These are phyloP conservation scores for Brachirus orientalis DNA, from an alignment of 2,113 vertebrate genomes.

Conservation along the genomic window DNA sequence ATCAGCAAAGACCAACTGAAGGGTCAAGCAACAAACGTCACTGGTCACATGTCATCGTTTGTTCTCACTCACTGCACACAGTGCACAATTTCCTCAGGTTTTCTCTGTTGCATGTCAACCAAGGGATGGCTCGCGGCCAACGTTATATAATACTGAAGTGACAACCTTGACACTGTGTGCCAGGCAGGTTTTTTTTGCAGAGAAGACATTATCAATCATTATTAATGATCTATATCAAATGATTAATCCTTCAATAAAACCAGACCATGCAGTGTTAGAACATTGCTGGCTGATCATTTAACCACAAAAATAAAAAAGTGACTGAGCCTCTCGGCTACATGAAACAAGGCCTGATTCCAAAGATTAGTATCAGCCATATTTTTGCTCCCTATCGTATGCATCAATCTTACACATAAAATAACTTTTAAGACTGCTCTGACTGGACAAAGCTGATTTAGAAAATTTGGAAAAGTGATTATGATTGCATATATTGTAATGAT, in stretches of 20 bases:
- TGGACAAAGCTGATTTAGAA: too few relatives aligned
- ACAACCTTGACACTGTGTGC: conserved; percentile 2
- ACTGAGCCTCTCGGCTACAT: not conserved
- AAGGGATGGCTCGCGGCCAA: conserved; percentile 19
- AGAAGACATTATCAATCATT: not conserved
- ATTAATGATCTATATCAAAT: not conserved
- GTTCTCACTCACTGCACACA: not conserved
- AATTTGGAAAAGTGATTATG: too few relatives aligned
- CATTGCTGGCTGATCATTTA: conserved; percentile 1
- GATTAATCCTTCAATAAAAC: conserved; percentile 5
- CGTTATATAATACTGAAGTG: conserved; percentile 39
- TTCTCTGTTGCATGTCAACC: conserved; percentile 21
- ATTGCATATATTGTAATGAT: too few relatives aligned
- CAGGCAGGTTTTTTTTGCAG: too few relatives aligned
- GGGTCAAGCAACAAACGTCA: conserved; percentile 15
- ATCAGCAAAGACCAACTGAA: not conserved
- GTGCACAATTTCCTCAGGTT: too few relatives aligned
- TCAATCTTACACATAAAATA: too few relatives aligned
- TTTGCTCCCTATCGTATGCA: too few relatives aligned
- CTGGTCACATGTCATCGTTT: conserved; percentile 21
- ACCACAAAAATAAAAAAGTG: not conserved
- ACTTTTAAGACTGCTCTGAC: too few relatives aligned
- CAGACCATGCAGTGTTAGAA: not conserved
- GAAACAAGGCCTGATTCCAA: too few relatives aligned
- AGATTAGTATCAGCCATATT: too few relatives aligned